phyloP scores from a whole-genome alignment of 1,140 invertebrate genomes.

The Brachionus manjavacas region DNA sequence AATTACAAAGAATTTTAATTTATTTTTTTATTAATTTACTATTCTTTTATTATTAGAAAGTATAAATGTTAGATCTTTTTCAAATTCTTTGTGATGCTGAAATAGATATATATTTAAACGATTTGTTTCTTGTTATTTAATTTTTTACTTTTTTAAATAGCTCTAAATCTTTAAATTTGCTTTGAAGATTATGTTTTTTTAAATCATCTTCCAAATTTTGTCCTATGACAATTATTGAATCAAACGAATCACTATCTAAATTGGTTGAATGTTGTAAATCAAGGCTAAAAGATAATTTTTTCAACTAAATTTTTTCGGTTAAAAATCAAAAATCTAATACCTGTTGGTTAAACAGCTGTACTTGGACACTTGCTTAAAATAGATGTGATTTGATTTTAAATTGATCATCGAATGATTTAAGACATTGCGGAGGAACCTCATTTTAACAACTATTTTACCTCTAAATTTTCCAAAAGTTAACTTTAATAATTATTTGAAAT shows the following conservation, averaged over 20 bases:
- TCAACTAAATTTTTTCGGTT: neutral
- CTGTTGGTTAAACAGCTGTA: neutral
- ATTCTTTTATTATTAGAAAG: conserved; percentile 21
- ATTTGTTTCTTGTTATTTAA: neutral
- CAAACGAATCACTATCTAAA: neutral
- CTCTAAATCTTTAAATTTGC: conserved; percentile 13
- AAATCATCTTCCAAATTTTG: conserved; percentile 21
- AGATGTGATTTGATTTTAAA: neutral
- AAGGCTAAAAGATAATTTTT: neutral
- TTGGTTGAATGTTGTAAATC: neutral
- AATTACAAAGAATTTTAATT: neutral
- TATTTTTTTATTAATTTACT: neutral
- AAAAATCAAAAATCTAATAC: neutral
- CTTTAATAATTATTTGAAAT: neutral
- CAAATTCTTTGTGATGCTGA: conserved; percentile 36
- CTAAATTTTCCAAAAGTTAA: neutral
- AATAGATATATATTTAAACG: neutral
- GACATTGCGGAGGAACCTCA: neutral
- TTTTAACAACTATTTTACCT: neutral
- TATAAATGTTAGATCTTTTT: conserved; percentile 39
- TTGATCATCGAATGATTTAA: neutral
- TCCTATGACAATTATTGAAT: conserved; percentile 11
- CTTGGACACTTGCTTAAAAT: neutral
- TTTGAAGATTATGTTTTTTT: conserved; percentile 15
- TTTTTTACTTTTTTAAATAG: conserved; percentile 7